Evolutionary conservation across 1,140 invertebrate genomes (phyloP).

Genomic region (Sarcophaga bullata): DNA sequence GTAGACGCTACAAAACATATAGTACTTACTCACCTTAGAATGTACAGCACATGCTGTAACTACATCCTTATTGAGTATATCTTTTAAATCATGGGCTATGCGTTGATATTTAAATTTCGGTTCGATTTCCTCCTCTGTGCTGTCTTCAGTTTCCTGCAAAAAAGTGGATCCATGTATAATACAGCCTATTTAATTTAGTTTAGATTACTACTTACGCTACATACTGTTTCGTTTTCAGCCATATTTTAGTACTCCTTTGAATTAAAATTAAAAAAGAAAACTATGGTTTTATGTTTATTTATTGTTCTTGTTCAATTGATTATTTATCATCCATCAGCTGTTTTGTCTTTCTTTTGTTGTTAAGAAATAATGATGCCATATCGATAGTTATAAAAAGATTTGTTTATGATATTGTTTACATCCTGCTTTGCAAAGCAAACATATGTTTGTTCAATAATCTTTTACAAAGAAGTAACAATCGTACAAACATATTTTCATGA

Average conservation of each 20-base stretch:
- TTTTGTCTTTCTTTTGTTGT: not conserved
- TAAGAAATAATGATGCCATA: too few relatives aligned
- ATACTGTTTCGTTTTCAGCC: slow-evolving; percentile 15
- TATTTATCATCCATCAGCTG: slow-evolving; percentile 21
- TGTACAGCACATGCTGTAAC: slow-evolving; percentile 89
- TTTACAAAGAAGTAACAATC: too few relatives aligned
- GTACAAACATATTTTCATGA: too few relatives aligned
- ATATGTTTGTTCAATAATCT: too few relatives aligned
- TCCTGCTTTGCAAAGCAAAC: too few relatives aligned
- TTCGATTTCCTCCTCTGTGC: slow-evolving; percentile 74
- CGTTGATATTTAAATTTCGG: slow-evolving; percentile 93
- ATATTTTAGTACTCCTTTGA: not conserved
- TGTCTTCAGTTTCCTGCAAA: slow-evolving; percentile 46
- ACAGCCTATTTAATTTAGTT: not conserved
- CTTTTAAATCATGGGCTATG: slow-evolving; percentile 85
- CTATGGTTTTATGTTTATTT: not conserved
- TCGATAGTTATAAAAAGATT: too few relatives aligned
- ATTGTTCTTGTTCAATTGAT: slow-evolving; percentile 8
- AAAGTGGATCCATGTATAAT: not conserved
- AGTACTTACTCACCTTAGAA: slow-evolving; percentile 76
- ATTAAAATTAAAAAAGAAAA: too few relatives aligned
- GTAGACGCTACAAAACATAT: slow-evolving; percentile 31
- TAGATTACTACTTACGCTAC: not conserved
- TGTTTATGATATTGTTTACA: too few relatives aligned
- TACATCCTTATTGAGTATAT: slow-evolving; percentile 88